Evolutionary conservation across 2,797 vertebrate species (phyloP), one percentile per base, ranked within the genome.

Genomic region (Alauda arvensis): DNA sequence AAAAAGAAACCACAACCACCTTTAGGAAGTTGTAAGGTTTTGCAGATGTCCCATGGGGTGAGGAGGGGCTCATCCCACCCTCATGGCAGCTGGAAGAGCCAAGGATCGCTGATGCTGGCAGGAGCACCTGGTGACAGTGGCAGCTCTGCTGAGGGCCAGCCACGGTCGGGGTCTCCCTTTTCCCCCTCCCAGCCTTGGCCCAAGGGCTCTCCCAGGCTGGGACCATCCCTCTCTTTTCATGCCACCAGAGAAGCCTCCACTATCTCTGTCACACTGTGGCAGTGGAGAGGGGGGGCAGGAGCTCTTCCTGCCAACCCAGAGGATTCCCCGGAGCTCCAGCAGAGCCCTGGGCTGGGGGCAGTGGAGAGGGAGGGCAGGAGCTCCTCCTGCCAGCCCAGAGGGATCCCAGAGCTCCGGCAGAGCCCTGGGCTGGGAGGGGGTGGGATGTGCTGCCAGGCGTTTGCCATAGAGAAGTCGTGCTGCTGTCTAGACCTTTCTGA

Each of bases 401-500:
- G 88, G 48, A n/a, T 46, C 91, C 92, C 63, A 19, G 85, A 67
- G 92, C 91, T 45, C 91, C 18, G 45, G 40, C 85, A 69, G 85
- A 87, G 53, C 85, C 7, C 71, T 69, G 94, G 92, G 88, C 85
- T 70, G 93, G 93, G 90, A 84, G 53, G 92, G 23, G 19, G 1
- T 23, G 52, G 93, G 90, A 92, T 71, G 91, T 60, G 56, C 96
- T 89, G 67, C 40, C 49, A 91, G 77, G 89, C 88, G 28, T 96
- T 95, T 93, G 91, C 91, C 90, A 93, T 71, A 88, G 86, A 95
- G 94, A 85, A 96, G 94, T 93, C 90, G 93, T 97, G 97, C 97
- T 97, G 97, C 97, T 97, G 96, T 97, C 97, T 96, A 97, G 97
- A 97, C 96, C 97, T 98, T 95, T 96, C 96, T 98, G 97, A 97